Conservation (phyloP, 1,140 invertebrate species). For the Glossosoma conforme region DNA sequence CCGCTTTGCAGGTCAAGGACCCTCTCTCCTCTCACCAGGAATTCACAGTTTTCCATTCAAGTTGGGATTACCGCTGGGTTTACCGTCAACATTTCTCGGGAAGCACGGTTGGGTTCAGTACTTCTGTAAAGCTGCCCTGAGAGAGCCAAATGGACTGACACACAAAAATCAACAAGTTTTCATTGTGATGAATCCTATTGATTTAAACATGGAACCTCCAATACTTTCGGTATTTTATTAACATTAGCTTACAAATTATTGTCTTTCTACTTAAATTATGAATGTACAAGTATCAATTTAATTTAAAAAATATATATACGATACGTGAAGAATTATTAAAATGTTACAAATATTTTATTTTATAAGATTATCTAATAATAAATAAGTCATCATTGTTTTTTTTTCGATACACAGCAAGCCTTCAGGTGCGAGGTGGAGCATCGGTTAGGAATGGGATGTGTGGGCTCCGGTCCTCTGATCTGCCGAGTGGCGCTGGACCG, state of each 20-base stretch:
- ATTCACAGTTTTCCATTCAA: slow-evolving; percentile 96
- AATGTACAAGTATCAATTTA: no score
- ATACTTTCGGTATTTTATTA: slow-evolving; percentile 71
- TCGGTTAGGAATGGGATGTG: slow-evolving; percentile 78
- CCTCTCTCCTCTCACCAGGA: slow-evolving; percentile 82
- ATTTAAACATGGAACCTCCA: slow-evolving; percentile 85
- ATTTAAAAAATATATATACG: no score
- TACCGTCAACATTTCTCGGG: slow-evolving; percentile 90
- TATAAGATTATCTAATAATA: neutral
- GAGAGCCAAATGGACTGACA: slow-evolving; percentile 83
- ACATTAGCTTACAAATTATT: neutral
- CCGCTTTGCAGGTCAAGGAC: slow-evolving; percentile 66
- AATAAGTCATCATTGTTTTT: neutral
- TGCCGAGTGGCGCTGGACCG: slow-evolving; percentile 82
- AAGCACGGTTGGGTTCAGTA: slow-evolving; percentile 96
- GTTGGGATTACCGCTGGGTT: slow-evolving; percentile 79
- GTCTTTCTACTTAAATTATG: no score
- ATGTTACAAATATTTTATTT: neutral
- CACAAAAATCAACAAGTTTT: slow-evolving; percentile 97
- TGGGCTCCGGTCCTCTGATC: slow-evolving; percentile 74
- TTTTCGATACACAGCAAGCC: slow-evolving; percentile 65
- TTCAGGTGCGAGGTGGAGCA: slow-evolving; percentile 89
- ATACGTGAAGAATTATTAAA: no score
- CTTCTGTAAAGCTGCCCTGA: slow-evolving; percentile 85
- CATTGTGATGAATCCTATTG: slow-evolving; percentile 94